phyloP scores from a whole-genome alignment of 2,113 vertebrate species.

The Callospermophilus lateralis region DNA sequence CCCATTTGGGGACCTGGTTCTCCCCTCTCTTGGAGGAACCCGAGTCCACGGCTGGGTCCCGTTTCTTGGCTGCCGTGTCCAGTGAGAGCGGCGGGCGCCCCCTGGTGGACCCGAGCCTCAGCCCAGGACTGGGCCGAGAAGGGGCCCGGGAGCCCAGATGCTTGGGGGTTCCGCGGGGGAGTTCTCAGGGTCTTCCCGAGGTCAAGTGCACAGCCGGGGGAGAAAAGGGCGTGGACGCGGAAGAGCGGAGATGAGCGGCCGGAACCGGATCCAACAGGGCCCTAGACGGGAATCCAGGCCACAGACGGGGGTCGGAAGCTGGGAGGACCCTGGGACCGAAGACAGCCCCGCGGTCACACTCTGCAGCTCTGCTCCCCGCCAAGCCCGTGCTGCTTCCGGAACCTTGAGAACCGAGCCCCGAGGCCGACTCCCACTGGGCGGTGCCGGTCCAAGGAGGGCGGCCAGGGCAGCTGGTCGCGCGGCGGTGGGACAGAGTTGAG shows the following conservation, averaged over 20 bases:
- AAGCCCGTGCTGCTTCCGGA: not conserved
- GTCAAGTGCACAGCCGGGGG: not conserved
- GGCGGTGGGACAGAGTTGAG: not conserved
- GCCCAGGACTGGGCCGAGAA: not conserved
- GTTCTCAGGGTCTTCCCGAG: not conserved
- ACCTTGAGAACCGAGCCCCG: rapidly evolving
- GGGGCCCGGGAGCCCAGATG: not conserved
- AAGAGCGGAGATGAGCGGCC: not conserved
- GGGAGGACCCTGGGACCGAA: not conserved
- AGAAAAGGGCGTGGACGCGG: not conserved
- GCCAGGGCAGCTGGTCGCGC: not conserved
- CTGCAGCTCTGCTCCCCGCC: not conserved
- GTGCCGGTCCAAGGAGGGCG: not conserved
- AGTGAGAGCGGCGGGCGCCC: slow-evolving; percentile 34
- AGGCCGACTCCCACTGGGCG: not conserved
- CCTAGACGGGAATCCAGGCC: not conserved
- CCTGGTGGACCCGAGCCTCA: not conserved
- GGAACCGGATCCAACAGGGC: not conserved
- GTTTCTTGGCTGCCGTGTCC: not conserved
- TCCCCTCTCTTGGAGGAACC: not conserved
- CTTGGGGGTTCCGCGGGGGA: not conserved
- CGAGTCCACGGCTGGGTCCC: not conserved
- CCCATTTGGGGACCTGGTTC: not conserved
- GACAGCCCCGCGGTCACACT: not conserved
- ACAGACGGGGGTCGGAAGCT: not conserved